These are phyloP conservation scores for Lichenostomus cassidix DNA, from an alignment of 2,113 vertebrate species.

Conservation along the genomic window DNA sequence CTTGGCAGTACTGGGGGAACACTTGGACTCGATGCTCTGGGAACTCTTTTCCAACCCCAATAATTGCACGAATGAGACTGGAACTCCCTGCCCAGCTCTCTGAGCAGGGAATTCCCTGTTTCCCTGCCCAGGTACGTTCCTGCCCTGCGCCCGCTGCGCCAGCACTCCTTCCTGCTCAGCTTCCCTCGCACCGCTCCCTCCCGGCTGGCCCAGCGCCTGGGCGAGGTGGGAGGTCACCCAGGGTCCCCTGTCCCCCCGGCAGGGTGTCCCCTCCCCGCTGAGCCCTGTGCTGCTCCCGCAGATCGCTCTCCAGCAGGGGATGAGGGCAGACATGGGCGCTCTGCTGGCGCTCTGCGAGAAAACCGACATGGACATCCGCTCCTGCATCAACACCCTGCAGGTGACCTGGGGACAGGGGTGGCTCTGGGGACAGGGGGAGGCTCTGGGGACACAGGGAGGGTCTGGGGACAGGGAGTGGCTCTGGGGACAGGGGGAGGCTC, in stretches of 20 bases:
- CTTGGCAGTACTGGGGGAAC: background rate
- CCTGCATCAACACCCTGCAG: conserved; percentile 95
- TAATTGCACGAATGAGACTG: fast-evolving
- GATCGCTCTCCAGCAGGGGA: conserved; percentile 81
- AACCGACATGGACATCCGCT: conserved; percentile 90
- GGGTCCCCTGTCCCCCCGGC: background rate
- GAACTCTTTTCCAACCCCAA: background rate
- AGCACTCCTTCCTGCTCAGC: conserved; percentile 85
- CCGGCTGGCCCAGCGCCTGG: conserved; percentile 88
- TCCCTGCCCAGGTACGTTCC: conserved; percentile 81
- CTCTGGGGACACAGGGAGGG: background rate
- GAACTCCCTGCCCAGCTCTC: background rate
- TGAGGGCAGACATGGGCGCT: conserved; percentile 79
- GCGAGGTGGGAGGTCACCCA: conserved; percentile 76
- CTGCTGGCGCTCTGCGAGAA: conserved; percentile 90
- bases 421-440: background rate
- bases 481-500: no score
- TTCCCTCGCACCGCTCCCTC: conserved; percentile 86
- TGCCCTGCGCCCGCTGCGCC: conserved; percentile 85
- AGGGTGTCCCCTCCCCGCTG: fast-evolving
- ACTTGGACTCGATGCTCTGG: fast-evolving
- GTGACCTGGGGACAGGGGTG: conserved; percentile 55
- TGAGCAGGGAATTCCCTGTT: background rate
- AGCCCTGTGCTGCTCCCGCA: conserved; percentile 5
- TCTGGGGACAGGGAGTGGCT: no score